phyloP scores from a whole-genome alignment of 1,140 invertebrate species.

The Ceratosolen fusciceps region DNA sequence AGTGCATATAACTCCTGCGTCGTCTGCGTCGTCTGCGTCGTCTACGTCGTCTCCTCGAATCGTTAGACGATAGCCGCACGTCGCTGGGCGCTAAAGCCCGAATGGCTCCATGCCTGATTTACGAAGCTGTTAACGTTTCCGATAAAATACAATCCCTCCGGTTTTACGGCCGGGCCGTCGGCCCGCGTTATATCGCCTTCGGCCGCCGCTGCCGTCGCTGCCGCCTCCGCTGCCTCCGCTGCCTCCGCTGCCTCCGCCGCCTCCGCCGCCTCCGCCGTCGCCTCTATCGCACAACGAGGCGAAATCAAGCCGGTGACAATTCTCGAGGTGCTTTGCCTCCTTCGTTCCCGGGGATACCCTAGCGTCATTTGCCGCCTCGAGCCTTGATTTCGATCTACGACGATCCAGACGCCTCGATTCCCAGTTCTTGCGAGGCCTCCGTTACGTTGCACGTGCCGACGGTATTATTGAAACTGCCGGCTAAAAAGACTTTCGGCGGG shows the following conservation, averaged over 20 bases:
- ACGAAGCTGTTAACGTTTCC: constrained; percentile 69
- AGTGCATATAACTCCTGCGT: background rate
- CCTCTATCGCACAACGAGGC: constrained; percentile 34
- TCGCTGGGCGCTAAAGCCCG: constrained; percentile 55
- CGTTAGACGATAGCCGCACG: constrained; percentile 57
- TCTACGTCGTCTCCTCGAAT: constrained; percentile 57
- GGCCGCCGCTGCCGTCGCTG: too few relatives aligned
- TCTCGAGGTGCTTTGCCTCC: constrained; percentile 31
- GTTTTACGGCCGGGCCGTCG: constrained; percentile 53
- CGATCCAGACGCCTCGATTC: background rate
- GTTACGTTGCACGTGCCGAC: too few relatives aligned
- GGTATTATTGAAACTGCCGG: too few relatives aligned
- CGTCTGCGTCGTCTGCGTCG: background rate
- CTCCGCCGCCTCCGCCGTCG: background rate
- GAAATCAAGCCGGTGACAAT: constrained; percentile 35
- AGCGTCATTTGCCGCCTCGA: background rate
- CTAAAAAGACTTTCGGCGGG: too few relatives aligned
- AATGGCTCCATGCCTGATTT: constrained; percentile 65
- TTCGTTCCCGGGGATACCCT: constrained; percentile 39
- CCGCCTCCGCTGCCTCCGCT: background rate
- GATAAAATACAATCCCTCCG: constrained; percentile 66
- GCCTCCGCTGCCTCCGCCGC: constrained; percentile 7
- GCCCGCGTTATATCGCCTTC: constrained; percentile 23
- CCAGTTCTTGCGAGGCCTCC: too few relatives aligned
- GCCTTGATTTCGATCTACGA: background rate